phyloP scores from a whole-genome alignment of 2,888 invertebrate genomes.

The Metacarcinus magister region DNA sequence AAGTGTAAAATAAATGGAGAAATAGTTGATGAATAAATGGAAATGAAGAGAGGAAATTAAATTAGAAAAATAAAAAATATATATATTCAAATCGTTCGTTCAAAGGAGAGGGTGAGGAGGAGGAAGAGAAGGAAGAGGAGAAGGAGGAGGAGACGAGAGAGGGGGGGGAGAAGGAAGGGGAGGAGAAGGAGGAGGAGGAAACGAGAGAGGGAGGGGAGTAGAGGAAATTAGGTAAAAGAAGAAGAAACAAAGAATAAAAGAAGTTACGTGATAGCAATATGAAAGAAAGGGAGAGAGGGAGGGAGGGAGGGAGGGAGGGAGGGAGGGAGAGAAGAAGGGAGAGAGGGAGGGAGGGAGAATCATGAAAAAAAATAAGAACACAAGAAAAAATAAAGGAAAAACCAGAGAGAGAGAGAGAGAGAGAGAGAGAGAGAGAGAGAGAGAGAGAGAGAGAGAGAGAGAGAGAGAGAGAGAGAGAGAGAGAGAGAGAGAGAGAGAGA shows the following conservation, averaged over 20 bases:
- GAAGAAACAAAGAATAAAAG: neutral
- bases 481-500: conserved; percentile 22
- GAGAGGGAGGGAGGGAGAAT: neutral
- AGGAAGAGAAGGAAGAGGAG: neutral
- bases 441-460: conserved; percentile 44
- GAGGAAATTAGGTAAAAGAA: neutral
- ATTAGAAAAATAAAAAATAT: too few relatives aligned
- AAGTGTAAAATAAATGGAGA: neutral
- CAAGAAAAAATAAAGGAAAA: neutral
- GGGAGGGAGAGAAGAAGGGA: neutral
- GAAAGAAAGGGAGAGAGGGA: neutral
- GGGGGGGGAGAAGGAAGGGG: neutral
- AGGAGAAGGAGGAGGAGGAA: too few relatives aligned
- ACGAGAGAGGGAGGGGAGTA: too few relatives aligned
- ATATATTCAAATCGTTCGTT: too few relatives aligned
- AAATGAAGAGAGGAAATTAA: neutral
- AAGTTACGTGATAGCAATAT: neutral
- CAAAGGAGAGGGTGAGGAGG: too few relatives aligned
- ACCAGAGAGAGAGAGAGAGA: conserved; percentile 9
- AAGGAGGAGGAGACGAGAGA: neutral
- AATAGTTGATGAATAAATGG: neutral
- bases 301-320: neutral
- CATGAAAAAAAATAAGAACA: neutral
- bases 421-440: conserved; percentile 44
- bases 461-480: conserved; percentile 9